Base-by-base conservation (phyloP, 2,888 invertebrate genomes). In the Hydriomena furcata region DNA sequence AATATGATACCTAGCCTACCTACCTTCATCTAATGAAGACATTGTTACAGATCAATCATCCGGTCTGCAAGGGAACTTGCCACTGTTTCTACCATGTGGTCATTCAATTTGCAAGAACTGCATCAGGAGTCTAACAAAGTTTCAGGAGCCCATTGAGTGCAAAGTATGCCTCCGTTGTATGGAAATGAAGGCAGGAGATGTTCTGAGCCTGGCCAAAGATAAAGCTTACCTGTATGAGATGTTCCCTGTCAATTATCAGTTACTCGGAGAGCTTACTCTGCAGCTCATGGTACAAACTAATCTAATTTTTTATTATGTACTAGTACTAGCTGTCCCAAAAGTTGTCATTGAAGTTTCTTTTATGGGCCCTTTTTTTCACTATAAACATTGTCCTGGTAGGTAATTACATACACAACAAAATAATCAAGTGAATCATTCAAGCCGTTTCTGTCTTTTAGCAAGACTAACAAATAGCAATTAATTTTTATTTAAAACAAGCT, bases 101-200 rank as follows among this genome's bases (percentile, higher is more conserved):
- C 95, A 95, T 73, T 87, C 92, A 1, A 85, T 93, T 63, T 95
- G 95, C 63, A 93, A 93, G 59, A 90, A 82, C 37, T 95, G 95
- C 69, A 71, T 93, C 7, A 78, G 69, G 25, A 81, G 76, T 50
- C 71, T 81, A 13, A 52, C 79, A 0, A 80, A 74, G 58, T 84
- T 82, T 60, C 55, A 62, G 12, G 90, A 89, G 55, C 86, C 85
- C 0, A 77, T 92, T 28, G 76, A 79, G 35, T 93, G 93, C 65
- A 81, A 81, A 56, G 66, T 89, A 46, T 93, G 93, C 70, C 70
- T 79, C 5, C 63, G 72, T 5, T 62, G 76, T 27, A 82, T 86
- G 63, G 61, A 79, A 25, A 37, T 83, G 6, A 63, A 62, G 20
- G 24, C 63, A 2, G 50, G 55, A 25, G 70, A 81, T 58, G 38